A percentile compares a stretch with the other conserved stretches of the same genome.
phyloP scores from a whole-genome alignment of 92 coral and sea anemone genomes.

The Meandrina meandrites region DNA sequence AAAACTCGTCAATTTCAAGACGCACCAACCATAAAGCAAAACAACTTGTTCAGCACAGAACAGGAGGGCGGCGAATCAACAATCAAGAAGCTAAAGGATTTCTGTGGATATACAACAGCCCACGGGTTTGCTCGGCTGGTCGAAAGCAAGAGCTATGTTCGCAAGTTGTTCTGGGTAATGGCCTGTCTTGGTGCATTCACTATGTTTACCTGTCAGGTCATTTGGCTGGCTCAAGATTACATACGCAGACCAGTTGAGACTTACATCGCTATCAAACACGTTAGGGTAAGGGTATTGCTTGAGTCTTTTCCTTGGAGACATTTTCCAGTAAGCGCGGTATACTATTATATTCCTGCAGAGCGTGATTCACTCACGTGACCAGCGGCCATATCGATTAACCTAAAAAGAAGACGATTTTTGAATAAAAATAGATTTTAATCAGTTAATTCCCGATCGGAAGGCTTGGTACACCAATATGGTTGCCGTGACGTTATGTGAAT shows the following conservation, averaged over 20 bases:
- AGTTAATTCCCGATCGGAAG: too few species aligned
- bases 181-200: slow-evolving; percentile 50
- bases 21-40: background rate
- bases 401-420: too few species aligned
- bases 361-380: too few species aligned
- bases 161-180: slow-evolving; percentile 50
- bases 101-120: slow-evolving; percentile 56
- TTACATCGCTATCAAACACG: slow-evolving; percentile 28
- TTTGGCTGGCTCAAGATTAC: slow-evolving; percentile 17
- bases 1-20: background rate
- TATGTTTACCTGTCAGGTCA: slow-evolving; percentile 29
- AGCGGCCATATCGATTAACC: too few species aligned
- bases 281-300: slow-evolving; percentile 29
- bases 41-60: background rate
- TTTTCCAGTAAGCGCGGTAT: background rate
- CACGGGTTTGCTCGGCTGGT: slow-evolving; percentile 59
- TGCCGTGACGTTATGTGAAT: too few species aligned
- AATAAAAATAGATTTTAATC: too few species aligned
- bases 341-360: too few species aligned
- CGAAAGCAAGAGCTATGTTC: slow-evolving; percentile 14
- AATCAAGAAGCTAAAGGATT: slow-evolving; percentile 33
- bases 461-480: too few species aligned
- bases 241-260: slow-evolving; percentile 38
- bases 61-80: background rate
- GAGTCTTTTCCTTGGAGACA: background rate